Base-by-base conservation (phyloP, 2,888 invertebrate species). In the Hedya salicella region DNA sequence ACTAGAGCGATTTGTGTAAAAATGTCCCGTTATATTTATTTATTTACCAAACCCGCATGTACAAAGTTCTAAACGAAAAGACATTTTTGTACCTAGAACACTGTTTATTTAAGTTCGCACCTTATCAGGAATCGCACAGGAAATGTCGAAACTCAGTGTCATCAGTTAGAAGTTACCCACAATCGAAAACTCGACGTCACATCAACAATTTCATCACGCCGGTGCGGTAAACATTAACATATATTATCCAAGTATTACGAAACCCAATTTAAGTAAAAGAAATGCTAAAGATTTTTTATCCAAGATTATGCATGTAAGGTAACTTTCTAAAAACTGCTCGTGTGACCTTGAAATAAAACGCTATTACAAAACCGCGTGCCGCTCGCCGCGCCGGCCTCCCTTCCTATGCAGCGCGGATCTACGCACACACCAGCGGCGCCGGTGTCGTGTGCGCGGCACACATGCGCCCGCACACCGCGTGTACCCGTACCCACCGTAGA, bases 241-340 rank as follows among this genome's bases (percentile, higher is more conserved):
- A 65, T 46, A 59, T 39, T 65, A 49, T 56, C 62, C 54, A 60
- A 60, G 59, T 54, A 42, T 66, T 61, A 61, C 61, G 66, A 66
- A 66, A 66, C 48, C 48, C n/a, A 61, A 48, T 36, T 54, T 16
- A 11, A n/a, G 60, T 66, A 30, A 66, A 66, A 66, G 66, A 74
- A 72, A 71, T 74, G 49, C 66, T 78, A 77, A 78, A 76, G 80
- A 75, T 83, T 86, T n/a, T 78, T 87, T 83, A 86, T 78, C 82
- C 84, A 84, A 87, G 82, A 81, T 79, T 81, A 79, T 75, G 70
- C 75, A 76, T 75, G 73, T 88, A 85, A 87, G 88, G 88, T 89
- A 87, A 92, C 92, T 93, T 92, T 93, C 92, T 92, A 92, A 92
- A 92, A 91, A 90, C 89, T 89, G 86, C 86, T 89, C 84, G 82